Conservation (phyloP, 2,888 invertebrate genomes). For the Drosophila kanekoi region DNA sequence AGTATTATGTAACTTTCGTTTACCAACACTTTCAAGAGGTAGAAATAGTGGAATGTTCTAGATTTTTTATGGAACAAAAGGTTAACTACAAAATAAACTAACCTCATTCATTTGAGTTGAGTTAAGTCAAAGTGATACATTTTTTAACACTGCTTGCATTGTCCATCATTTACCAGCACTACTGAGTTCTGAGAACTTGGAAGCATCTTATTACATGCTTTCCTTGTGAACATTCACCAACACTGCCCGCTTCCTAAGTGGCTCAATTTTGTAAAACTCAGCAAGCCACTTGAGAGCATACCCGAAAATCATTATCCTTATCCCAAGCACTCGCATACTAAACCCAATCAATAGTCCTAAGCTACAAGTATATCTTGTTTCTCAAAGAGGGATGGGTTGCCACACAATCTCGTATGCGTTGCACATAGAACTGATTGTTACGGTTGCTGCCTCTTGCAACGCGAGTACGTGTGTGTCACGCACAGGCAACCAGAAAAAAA, state of each 20-base stretch:
- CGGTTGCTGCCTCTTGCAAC: slow-evolving; percentile 36
- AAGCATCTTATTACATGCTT: background rate
- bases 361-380: slow-evolving; percentile 27
- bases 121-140: too few relatives aligned
- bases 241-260: slow-evolving; percentile 18
- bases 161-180: slow-evolving; percentile 10
- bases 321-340: slow-evolving; percentile 21
- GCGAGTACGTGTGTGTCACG: slow-evolving; percentile 63
- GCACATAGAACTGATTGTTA: slow-evolving; percentile 52
- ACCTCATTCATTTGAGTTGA: too few relatives aligned
- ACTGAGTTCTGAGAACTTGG: background rate
- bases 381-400: background rate
- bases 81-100: too few relatives aligned
- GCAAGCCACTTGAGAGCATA: slow-evolving; percentile 38
- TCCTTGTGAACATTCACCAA: slow-evolving; percentile 2
- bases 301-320: slow-evolving; percentile 50
- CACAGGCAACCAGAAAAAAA: slow-evolving; percentile 16
- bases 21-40: background rate
- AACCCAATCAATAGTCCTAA: slow-evolving; percentile 14
- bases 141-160: background rate
- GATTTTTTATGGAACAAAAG: too few relatives aligned
- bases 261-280: slow-evolving; percentile 34
- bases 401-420: slow-evolving; percentile 34
- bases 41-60: too few relatives aligned
- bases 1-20: background rate